A percentile compares a stretch with the other conserved stretches of the same genome.
phyloP scores from a whole-genome alignment of 2,888 invertebrate species.

The Euplexia lucipara region DNA sequence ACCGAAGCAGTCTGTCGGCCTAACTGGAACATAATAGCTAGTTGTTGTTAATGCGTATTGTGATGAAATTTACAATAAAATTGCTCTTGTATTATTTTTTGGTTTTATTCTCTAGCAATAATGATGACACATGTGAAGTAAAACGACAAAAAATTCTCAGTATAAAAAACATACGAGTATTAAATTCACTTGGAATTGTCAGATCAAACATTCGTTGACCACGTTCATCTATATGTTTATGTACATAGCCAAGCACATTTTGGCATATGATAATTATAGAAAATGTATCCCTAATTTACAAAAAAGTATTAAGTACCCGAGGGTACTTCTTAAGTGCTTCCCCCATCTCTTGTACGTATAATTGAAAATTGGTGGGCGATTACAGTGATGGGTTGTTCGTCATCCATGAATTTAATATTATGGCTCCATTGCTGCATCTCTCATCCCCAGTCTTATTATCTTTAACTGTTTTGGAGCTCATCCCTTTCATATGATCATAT shows the following conservation, averaged over 20 bases:
- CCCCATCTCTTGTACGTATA: too few relatives aligned
- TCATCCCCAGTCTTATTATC: background rate
- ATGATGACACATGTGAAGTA: background rate
- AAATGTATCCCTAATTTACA: too few relatives aligned
- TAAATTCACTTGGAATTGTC: too few relatives aligned
- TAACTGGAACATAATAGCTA: constrained; percentile 78
- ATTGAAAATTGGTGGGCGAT: constrained; percentile 1
- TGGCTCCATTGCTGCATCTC: background rate
- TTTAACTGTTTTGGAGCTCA: background rate
- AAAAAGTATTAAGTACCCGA: too few relatives aligned
- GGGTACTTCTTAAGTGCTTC: too few relatives aligned
- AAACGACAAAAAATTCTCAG: too few relatives aligned
- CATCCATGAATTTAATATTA: background rate
- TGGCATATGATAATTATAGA: too few relatives aligned
- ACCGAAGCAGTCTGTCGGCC: constrained; percentile 70
- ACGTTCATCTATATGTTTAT: too few relatives aligned
- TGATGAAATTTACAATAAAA: constrained; percentile 79
- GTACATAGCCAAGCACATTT: too few relatives aligned
- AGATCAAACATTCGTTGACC: too few relatives aligned
- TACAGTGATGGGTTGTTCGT: background rate
- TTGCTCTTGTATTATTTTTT: constrained; percentile 69
- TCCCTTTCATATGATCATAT: constrained; percentile 65
- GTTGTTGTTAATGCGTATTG: constrained; percentile 78
- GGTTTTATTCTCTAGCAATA: constrained; percentile 60
- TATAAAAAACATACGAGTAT: too few relatives aligned